These are phyloP conservation scores for Gallirallus australis DNA, from an alignment of 2,797 vertebrate genomes.

Conservation along the genomic window DNA sequence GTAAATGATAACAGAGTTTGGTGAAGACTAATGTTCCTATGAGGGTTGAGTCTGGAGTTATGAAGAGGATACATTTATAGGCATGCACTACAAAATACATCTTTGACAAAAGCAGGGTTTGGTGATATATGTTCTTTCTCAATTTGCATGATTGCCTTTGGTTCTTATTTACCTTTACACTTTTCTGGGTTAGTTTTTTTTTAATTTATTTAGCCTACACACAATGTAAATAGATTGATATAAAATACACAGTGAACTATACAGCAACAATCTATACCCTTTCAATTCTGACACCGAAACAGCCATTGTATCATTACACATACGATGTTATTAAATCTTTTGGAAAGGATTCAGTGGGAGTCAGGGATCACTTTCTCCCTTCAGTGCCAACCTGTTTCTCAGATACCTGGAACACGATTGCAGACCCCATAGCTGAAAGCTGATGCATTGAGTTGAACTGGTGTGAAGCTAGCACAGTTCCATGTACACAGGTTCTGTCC, in stretches of 20 bases:
- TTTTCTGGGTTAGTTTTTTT: background rate
- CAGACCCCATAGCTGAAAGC: background rate
- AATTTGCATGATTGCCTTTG: background rate
- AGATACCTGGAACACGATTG: fast-evolving
- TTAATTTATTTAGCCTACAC: background rate
- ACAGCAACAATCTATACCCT: background rate
- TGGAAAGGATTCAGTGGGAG: background rate
- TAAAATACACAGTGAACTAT: background rate
- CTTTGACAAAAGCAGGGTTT: background rate
- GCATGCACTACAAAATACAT: background rate
- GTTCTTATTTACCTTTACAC: background rate
- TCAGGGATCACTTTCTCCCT: background rate
- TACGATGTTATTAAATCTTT: background rate
- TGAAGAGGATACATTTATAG: background rate
- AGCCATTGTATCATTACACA: background rate
- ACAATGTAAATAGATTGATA: background rate
- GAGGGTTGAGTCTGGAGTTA: background rate
- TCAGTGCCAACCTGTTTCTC: background rate
- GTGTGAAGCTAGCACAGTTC: background rate
- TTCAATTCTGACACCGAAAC: background rate
- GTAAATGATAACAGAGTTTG: background rate
- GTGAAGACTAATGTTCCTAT: slow-evolving; percentile 7
- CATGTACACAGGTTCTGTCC: background rate
- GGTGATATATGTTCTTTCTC: background rate
- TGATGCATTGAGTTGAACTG: background rate